These are phyloP conservation scores for Lasioglossum morio DNA, from an alignment of 2,888 invertebrate genomes.

Conservation along the genomic window DNA sequence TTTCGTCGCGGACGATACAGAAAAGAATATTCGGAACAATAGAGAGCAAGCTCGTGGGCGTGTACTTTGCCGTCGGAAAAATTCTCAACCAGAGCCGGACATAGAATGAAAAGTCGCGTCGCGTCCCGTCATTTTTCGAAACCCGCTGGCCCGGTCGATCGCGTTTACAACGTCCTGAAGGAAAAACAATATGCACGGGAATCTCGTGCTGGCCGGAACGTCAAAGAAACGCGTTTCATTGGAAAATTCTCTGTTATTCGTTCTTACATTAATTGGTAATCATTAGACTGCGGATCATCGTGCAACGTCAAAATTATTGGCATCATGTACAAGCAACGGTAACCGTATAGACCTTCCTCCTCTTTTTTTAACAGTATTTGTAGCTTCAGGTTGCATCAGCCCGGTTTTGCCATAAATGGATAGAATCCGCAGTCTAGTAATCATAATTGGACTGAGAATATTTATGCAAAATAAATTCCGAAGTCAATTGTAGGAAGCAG, in stretches of 20 bases:
- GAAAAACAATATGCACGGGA: constrained; percentile 33
- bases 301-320: not conserved
- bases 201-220: constrained; percentile 8
- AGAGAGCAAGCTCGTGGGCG: constrained; percentile 63
- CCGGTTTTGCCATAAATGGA: no score
- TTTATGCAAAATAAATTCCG: not conserved
- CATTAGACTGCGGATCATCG: not conserved
- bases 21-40: constrained; percentile 72
- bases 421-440: no score
- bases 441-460: not conserved
- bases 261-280: not conserved
- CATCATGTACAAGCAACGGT: no score
- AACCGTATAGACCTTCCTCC: no score
- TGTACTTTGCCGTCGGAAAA: constrained; percentile 58
- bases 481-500: not conserved
- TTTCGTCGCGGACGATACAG: constrained; percentile 69
- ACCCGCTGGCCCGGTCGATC: constrained; percentile 40
- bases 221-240: constrained; percentile 16
- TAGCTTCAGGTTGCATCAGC: no score
- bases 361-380: no score
- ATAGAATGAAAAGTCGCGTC: constrained; percentile 60
- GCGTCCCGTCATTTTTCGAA: constrained; percentile 40
- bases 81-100: constrained; percentile 65
- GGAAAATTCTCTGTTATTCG: not conserved
- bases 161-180: constrained; percentile 27